Percentiles rank a stretch among this genome's conserved stretches.
Evolutionary conservation across 2,888 invertebrate species (phyloP).

Genomic region (Dastarcus helophoroides): DNA sequence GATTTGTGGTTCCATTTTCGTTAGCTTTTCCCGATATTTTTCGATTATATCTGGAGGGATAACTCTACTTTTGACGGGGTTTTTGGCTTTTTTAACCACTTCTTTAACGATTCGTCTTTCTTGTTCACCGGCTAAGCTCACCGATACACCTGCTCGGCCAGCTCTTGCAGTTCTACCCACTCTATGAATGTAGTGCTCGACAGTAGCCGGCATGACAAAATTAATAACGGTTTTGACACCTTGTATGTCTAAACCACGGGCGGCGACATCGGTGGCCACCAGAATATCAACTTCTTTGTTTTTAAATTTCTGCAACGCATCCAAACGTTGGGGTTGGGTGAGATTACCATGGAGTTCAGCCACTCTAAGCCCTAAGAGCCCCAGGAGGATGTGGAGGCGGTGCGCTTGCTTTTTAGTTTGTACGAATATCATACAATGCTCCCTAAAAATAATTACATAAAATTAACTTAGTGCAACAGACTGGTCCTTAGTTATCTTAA

Average conservation of each 20-base stretch:
- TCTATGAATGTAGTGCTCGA: slow-evolving; percentile 94
- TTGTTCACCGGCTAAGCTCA: slow-evolving; percentile 87
- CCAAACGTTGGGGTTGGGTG: slow-evolving; percentile 88
- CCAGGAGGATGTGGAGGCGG: slow-evolving; percentile 81
- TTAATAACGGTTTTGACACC: slow-evolving; percentile 96
- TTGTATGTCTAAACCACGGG: slow-evolving; percentile 81
- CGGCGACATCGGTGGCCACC: slow-evolving; percentile 94
- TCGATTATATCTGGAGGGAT: slow-evolving; percentile 82
- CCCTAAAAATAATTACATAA: too few relatives aligned
- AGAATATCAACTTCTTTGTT: slow-evolving; percentile 69
- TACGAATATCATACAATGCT: slow-evolving; percentile 89
- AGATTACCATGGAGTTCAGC: slow-evolving; percentile 90
- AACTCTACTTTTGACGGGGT: slow-evolving; percentile 77
- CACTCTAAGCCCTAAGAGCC: slow-evolving; percentile 78
- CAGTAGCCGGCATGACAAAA: slow-evolving; percentile 86
- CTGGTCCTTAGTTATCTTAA: too few relatives aligned
- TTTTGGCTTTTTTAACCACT: slow-evolving; percentile 74
- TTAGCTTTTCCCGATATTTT: slow-evolving; percentile 69
- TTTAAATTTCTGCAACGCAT: slow-evolving; percentile 79
- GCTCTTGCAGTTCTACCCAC: slow-evolving; percentile 95
- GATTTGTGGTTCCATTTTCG: slow-evolving; percentile 67
- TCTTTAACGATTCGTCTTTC: slow-evolving; percentile 87
- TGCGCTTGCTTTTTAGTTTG: slow-evolving; percentile 96
- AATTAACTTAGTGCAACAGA: too few relatives aligned
- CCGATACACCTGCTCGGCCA: slow-evolving; percentile 93